Evolutionary conservation across 2,113 vertebrate genomes (phyloP).

Genomic region (Toxotes jaculatrix): DNA sequence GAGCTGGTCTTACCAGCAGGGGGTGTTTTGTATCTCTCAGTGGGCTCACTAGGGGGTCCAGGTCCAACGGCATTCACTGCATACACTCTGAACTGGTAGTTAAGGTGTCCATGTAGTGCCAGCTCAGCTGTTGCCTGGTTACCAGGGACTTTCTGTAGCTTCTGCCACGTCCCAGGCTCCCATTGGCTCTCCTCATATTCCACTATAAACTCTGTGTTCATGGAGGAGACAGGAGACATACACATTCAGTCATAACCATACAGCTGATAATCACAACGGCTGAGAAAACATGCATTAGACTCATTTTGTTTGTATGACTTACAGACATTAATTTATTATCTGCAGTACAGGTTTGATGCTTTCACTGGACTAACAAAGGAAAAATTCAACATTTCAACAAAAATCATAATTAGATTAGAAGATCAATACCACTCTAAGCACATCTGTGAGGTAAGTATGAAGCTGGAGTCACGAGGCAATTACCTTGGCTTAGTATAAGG

Average conservation of each 20-base stretch:
- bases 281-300: background rate
- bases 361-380: background rate
- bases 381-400: background rate
- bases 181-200: slow-evolving; percentile 91
- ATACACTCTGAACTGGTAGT: slow-evolving; percentile 93
- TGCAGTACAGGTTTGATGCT: background rate
- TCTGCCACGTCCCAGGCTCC: slow-evolving; percentile 89
- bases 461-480: background rate
- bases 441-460: background rate
- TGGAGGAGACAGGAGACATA: slow-evolving; percentile 31
- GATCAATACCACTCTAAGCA: background rate
- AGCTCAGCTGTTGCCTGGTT: slow-evolving; percentile 84
- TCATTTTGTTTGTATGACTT: background rate
- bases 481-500: background rate
- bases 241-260: slow-evolving; percentile 19
- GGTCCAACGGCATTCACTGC: slow-evolving; percentile 90
- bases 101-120: slow-evolving; percentile 85
- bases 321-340: background rate
- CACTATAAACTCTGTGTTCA: slow-evolving; percentile 88
- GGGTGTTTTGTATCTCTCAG: slow-evolving; percentile 86
- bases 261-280: background rate
- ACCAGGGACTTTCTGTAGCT: slow-evolving; percentile 83
- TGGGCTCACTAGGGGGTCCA: slow-evolving; percentile 88
- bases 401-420: background rate
- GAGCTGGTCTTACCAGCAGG: slow-evolving; percentile 86